Base-by-base conservation (phyloP, 2,113 vertebrate species). In the Vulpes vulpes region DNA sequence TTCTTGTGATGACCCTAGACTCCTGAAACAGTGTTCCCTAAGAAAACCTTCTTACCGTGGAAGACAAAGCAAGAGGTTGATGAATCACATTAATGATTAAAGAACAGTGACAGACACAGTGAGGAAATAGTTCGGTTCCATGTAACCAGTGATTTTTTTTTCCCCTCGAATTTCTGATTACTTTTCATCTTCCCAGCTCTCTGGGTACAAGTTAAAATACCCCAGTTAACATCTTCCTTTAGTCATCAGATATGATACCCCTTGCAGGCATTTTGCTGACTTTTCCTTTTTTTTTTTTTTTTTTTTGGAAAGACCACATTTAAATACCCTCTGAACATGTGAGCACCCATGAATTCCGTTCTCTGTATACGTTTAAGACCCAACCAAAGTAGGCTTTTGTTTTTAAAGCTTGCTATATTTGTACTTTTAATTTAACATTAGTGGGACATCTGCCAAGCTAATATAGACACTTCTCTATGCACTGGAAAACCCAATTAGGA, bases 401-500 rank as follows among this genome's bases (percentile, higher is more conserved):
- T 92, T 97, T 97, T n/a, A 53, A 97, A 98, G 55, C 94, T 94
- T 97, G 55, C 96, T 95, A 79, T 97, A 90, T 98, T 98, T 98
- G 96, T 96, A 97, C 95, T 98, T 99, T 98, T 97, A 97, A 98
- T 98, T 98, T 98, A 98, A 97, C 98, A 95, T 89, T 97, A 93
- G 64, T 98, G 97, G 98, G 98, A 98, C 98, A 98, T 98, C 97
- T 98, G 98, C 97, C 98, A 98, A 97, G 97, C 95, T 84, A 97
- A 97, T 98, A 97, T 81, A 97, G 95, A 95, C 97, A 97, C 97
- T 98, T 98, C 97, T 98, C 96, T 96, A 53, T 97, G 97, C 97
- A 97, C 98, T 98, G 97, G 98, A 99, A 99, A 99, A 98, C 98
- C 98, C 97, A 98, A 98, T 99, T 99, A 99, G 98, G 98, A 98